Evolutionary conservation across 2,888 invertebrate species (phyloP), one percentile per base, ranked within the genome.

Genomic region (Leptinotarsa tumamoca): DNA sequence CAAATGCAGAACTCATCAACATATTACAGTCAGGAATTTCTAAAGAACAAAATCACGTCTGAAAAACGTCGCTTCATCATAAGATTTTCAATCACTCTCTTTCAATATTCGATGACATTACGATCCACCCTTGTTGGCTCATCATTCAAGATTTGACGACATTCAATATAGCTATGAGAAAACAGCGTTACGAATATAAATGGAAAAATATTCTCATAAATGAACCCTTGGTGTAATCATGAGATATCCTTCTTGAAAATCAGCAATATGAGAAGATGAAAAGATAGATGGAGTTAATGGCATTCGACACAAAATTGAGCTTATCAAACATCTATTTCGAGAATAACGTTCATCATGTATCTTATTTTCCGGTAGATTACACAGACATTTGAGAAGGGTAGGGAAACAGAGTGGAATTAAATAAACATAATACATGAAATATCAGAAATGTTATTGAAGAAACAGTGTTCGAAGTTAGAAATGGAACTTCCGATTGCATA

Each of bases 91-190:
- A n/a, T 58, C 54, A 69, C 27, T 4, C 23, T 68, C 27, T 68
- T 68, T 51, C 52, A 51, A 54, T 51, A 54, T 23, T 52, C 17
- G 17, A 27, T 68, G 68, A 50, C 63, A 63, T 63, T 33, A 33
- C 17, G 33, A 63, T 63, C 63, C 63, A 27, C 33, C 17, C 18
- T 33, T 33, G 15, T 33, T 27, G 27, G 7, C 33, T 33, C 58
- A 63, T 27, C 63, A 27, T 63, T 33, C 27, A 33, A 33, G 63
- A 63, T 63, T 17, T 63, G 63, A 21, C 23, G 58, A 63, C 63
- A 63, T 27, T 63, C 33, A 63, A 33, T 63, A 63, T 63, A 33
- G 33, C 33, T 3, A 7, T 7, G 63, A 15, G 63, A 63, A 63
- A 63, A 63, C 15, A 15, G 5, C n/a, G 3, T 58, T 58, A 13